phyloP scores from a whole-genome alignment of 2,797 vertebrate species.

The Triplophysa bombifrons region DNA sequence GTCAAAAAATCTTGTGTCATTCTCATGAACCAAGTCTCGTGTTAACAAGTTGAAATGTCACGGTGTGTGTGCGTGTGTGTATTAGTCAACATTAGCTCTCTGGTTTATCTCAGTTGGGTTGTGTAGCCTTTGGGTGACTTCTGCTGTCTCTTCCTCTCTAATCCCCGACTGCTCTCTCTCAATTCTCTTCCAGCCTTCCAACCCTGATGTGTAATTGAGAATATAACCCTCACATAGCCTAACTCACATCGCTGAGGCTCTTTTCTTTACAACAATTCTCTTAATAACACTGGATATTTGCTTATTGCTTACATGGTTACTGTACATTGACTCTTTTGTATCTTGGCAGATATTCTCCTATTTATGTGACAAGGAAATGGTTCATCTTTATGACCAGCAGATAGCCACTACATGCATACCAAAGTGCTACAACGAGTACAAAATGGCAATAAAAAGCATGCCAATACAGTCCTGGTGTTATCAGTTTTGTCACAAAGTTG shows the following conservation, averaged over 20 bases:
- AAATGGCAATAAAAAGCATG: slow-evolving; percentile 4
- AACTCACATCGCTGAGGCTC: slow-evolving; percentile 4
- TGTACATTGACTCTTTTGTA: slow-evolving; percentile 3
- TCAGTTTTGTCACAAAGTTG: neutral
- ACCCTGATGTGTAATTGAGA: slow-evolving; percentile 32
- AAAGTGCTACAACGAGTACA: neutral
- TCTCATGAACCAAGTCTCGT: too few relatives aligned
- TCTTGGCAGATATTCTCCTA: slow-evolving; percentile 9
- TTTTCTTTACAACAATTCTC: neutral
- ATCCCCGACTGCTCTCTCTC: neutral
- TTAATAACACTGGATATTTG: neutral
- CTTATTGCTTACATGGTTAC: neutral
- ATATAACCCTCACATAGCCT: slow-evolving; percentile 22
- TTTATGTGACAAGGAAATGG: slow-evolving; percentile 1
- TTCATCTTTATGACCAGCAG: neutral
- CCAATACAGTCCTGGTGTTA: neutral
- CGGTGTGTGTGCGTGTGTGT: slow-evolving; percentile 10
- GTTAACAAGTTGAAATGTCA: neutral
- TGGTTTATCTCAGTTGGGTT: slow-evolving; percentile 25
- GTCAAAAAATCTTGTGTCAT: too few relatives aligned
- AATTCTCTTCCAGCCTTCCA: neutral
- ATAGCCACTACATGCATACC: neutral
- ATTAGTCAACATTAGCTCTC: slow-evolving; percentile 21
- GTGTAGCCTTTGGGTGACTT: slow-evolving; percentile 18
- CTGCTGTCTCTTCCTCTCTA: slow-evolving; percentile 33